A percentile compares a stretch with the other conserved stretches of the same genome.
Conservation (phyloP, 2,888 invertebrate species). For the Notocelia uddmanniana region DNA sequence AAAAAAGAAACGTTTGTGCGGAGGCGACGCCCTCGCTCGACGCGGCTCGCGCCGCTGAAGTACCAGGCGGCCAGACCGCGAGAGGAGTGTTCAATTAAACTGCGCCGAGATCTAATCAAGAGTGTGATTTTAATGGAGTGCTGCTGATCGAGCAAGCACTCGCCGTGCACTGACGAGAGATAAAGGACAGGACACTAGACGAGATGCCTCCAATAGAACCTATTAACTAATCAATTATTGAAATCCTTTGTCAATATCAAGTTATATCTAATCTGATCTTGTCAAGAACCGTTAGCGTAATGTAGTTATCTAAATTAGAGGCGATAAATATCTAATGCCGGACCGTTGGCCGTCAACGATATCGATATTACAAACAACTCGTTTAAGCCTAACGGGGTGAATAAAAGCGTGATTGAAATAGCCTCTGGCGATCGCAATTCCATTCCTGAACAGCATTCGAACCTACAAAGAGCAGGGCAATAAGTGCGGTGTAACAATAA, state of each 20-base stretch:
- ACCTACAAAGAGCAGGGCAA: constrained; percentile 66
- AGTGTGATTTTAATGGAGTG: constrained; percentile 78
- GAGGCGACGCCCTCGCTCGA: constrained; percentile 56
- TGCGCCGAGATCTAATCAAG: constrained; percentile 75
- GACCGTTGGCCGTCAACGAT: constrained; percentile 52
- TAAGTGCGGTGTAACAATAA: constrained; percentile 70
- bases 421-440: constrained; percentile 62
- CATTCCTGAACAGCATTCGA: constrained; percentile 60
- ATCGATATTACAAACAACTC: constrained; percentile 58
- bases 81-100: constrained; percentile 76
- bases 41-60: constrained; percentile 55
- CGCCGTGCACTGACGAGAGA: constrained; percentile 50
- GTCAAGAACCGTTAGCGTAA: constrained; percentile 58
- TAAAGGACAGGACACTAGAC: constrained; percentile 56
- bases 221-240: constrained; percentile 55
- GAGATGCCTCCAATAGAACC: constrained; percentile 16
- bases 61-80: constrained; percentile 75
- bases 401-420: constrained; percentile 58
- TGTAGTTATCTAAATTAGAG: constrained; percentile 50
- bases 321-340: constrained; percentile 48
- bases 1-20: constrained; percentile 63
- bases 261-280: constrained; percentile 56
- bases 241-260: constrained; percentile 60
- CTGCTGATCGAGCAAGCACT: constrained; percentile 60
- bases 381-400: constrained; percentile 55